These are phyloP conservation scores for Coregonus ussuriensis DNA, from an alignment of 2,797 vertebrate genomes.

Conservation along the genomic window DNA sequence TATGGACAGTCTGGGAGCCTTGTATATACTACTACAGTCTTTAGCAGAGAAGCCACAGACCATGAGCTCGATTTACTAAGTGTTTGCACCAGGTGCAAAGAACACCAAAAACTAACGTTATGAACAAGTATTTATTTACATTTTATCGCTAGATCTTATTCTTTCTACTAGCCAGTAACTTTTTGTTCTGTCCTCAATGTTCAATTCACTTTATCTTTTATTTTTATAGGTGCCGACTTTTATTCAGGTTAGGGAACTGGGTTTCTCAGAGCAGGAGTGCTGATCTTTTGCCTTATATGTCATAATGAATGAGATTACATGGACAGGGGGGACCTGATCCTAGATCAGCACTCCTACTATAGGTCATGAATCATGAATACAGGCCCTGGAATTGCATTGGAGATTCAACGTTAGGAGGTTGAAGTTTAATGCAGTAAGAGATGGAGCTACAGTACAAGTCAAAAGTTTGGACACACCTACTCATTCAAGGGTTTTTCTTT, in stretches of 20 bases:
- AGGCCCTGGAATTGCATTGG: too few species aligned
- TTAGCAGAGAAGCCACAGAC: neutral
- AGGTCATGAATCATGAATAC: too few species aligned
- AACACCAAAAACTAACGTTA: neutral
- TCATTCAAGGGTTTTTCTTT: too few species aligned
- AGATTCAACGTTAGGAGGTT: too few species aligned
- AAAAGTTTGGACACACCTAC: too few species aligned
- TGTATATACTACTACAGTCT: slow-evolving; percentile 18
- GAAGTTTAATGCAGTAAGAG: neutral
- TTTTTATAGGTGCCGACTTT: neutral
- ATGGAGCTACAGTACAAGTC: neutral
- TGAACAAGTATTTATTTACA: neutral
- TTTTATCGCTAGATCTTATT: neutral
- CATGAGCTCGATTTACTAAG: neutral
- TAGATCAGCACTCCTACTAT: neutral
- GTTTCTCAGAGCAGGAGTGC: neutral
- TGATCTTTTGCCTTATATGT: neutral
- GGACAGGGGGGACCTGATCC: neutral
- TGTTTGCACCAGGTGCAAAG: neutral
- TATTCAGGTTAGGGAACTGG: neutral
- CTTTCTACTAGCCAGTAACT: neutral
- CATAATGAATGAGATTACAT: neutral
- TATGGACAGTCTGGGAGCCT: neutral
- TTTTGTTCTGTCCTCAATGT: neutral
- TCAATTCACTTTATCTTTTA: neutral